Evolutionary conservation across 2,113 vertebrate genomes (phyloP), one percentile per base, ranked within the genome.

Genomic region (Synchiropus splendidus): DNA sequence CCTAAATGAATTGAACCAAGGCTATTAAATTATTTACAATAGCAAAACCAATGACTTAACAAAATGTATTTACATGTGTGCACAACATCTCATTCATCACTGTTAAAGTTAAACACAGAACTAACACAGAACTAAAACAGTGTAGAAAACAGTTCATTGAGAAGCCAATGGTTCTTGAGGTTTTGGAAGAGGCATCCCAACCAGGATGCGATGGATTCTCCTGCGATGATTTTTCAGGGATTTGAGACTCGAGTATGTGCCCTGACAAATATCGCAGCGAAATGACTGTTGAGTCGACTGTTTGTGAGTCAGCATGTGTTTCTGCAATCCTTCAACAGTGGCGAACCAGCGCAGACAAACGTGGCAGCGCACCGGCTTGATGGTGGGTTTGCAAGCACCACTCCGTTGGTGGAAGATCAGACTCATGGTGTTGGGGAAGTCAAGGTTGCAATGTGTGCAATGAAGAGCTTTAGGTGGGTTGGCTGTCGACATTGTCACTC

Each of bases 181-280:
- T 41, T 48, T 41, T 16, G 48, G 51, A 36, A 16, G 45, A 0
- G 30, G 16, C 16, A 69, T 54, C 37, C 78, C 79, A 39, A 59
- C 74, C 63, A 81, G 55, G 35, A 84, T 80, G 18, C 70, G 71
- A 72, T 86, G 84, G 40, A 82, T 75, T 47, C 75, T 80, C 42
- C 81, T 67, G 31, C 74, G 77, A 65, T 87, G 85, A 67, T 82
- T 83, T 67, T 81, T 82, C 5, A 87, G 72, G 0, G 83, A 85
- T 40, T 77, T 77, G 5, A 85, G 58, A 52, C 51, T 81, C 1
- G 72, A 66, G 49, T 84, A 87, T 2, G 44, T 75, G 9, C 80
- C 72, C 48, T 79, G 73, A 60, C 85, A 87, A 9, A 85, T 63
- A 14, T 84, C 78, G 32, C 85, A 87, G 37, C 55, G 72, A 44